phyloP scores from a whole-genome alignment of 64 coral and sea anemone genomes.

The Trachythela sp. region DNA sequence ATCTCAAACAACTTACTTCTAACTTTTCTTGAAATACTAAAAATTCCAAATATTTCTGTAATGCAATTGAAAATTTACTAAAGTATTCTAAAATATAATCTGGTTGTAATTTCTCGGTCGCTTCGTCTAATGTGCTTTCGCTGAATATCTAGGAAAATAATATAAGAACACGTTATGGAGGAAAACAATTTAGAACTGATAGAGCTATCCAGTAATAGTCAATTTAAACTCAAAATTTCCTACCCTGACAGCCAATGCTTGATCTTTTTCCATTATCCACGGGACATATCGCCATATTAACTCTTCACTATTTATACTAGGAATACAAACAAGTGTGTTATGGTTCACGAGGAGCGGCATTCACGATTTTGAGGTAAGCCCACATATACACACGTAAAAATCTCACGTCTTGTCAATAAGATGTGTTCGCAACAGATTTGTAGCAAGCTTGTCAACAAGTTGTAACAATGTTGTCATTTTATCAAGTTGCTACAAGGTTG shows the following conservation, averaged over 20 bases:
- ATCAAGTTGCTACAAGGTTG: too few relatives aligned
- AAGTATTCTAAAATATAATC: conserved; percentile 86
- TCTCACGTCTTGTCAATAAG: too few relatives aligned
- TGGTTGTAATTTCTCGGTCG: conserved; percentile 61
- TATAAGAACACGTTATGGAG: not conserved
- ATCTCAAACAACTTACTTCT: conserved; percentile 43
- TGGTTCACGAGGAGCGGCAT: too few relatives aligned
- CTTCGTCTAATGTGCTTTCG: conserved; percentile 43
- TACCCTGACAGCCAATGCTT: conserved; percentile 81
- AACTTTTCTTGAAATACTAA: conserved; percentile 75
- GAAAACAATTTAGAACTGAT: not conserved
- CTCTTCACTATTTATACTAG: conserved; percentile 68
- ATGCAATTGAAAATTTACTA: conserved; percentile 72
- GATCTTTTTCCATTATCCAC: conserved; percentile 85
- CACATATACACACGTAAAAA: too few relatives aligned
- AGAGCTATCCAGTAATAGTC: not conserved
- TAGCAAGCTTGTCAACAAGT: not conserved
- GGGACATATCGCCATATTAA: conserved; percentile 86
- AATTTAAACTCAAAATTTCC: not conserved
- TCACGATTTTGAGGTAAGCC: not conserved
- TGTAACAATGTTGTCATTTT: too few relatives aligned
- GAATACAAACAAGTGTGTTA: not conserved
- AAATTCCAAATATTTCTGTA: conserved; percentile 74
- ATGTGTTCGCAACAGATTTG: too few relatives aligned
- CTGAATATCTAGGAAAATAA: conserved; percentile 66